Evolutionary conservation across 2,797 vertebrate genomes (phyloP).

Genomic region (Acanthurus leucopareius): DNA sequence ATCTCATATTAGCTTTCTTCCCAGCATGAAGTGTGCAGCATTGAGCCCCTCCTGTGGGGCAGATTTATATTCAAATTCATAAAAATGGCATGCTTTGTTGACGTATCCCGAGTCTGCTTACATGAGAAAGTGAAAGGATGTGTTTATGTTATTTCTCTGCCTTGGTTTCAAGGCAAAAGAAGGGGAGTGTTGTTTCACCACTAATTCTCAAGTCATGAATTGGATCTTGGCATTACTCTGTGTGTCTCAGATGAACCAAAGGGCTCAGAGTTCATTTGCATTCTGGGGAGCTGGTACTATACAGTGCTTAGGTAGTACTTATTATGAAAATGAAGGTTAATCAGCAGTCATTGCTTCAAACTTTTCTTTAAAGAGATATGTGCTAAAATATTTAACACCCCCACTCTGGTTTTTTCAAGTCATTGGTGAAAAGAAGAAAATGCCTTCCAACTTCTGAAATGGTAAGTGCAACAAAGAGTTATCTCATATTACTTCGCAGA

Average conservation of each 20-base stretch:
- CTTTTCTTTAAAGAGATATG: slow-evolving; percentile 57
- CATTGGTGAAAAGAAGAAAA: slow-evolving; percentile 34
- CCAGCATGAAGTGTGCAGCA: slow-evolving; percentile 6
- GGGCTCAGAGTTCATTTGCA: slow-evolving; percentile 65
- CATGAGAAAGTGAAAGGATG: slow-evolving; percentile 60
- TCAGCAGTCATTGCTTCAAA: slow-evolving; percentile 60
- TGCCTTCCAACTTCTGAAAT: slow-evolving; percentile 15
- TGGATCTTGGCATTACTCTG: slow-evolving; percentile 39
- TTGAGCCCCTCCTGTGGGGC: slow-evolving; percentile 34
- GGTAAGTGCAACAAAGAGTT: slow-evolving; percentile 39
- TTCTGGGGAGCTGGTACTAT: slow-evolving; percentile 40
- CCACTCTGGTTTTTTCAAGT: slow-evolving; percentile 46
- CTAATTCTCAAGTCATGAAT: slow-evolving; percentile 51
- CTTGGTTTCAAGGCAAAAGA: slow-evolving; percentile 39
- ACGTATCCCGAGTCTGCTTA: slow-evolving; percentile 46
- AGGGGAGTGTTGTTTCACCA: slow-evolving; percentile 28
- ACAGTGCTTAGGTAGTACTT: slow-evolving; percentile 36
- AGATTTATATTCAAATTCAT: slow-evolving; percentile 64
- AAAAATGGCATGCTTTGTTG: slow-evolving; percentile 49
- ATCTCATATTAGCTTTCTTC: slow-evolving; percentile 36
- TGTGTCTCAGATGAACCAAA: slow-evolving; percentile 49
- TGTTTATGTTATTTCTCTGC: slow-evolving; percentile 52
- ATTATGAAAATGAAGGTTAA: slow-evolving; percentile 69
- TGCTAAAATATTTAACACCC: slow-evolving; percentile 65
- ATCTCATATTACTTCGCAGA: slow-evolving; percentile 32